Percentiles rank a stretch among this genome's conserved stretches.
Conservation (phyloP, 1,140 invertebrate species). For the Cotesia chilonis region DNA sequence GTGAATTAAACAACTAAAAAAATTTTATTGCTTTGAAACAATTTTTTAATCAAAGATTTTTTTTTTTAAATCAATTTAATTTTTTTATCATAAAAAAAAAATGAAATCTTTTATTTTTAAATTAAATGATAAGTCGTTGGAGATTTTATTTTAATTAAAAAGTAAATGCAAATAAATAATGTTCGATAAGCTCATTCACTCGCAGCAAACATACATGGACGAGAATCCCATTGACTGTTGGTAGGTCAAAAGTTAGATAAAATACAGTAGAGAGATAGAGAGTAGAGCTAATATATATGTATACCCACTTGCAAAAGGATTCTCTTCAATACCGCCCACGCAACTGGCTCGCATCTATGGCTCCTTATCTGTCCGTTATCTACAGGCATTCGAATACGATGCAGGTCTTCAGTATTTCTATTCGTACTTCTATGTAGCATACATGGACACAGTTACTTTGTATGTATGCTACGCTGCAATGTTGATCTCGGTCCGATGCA, state of each 20-base stretch:
- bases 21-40: no score
- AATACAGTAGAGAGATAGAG: neutral
- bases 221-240: no score
- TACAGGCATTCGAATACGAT: slow-evolving; percentile 21
- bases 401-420: neutral
- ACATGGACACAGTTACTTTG: neutral
- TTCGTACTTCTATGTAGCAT: slow-evolving; percentile 7
- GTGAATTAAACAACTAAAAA: no score
- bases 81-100: no score
- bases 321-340: slow-evolving; percentile 26
- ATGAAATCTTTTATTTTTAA: no score
- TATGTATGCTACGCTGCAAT: neutral
- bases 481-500: slow-evolving; percentile 19
- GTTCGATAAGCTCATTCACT: no score
- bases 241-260: neutral
- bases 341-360: slow-evolving; percentile 20
- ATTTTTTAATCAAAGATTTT: no score
- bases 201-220: no score
- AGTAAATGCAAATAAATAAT: no score
- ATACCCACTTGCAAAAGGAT: slow-evolving; percentile 11
- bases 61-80: no score
- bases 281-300: neutral
- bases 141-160: no score
- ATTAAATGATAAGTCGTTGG: no score
- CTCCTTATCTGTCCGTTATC: slow-evolving; percentile 28